phyloP scores from a whole-genome alignment of 2,113 vertebrate genomes.

The Zosterops pallidus region DNA sequence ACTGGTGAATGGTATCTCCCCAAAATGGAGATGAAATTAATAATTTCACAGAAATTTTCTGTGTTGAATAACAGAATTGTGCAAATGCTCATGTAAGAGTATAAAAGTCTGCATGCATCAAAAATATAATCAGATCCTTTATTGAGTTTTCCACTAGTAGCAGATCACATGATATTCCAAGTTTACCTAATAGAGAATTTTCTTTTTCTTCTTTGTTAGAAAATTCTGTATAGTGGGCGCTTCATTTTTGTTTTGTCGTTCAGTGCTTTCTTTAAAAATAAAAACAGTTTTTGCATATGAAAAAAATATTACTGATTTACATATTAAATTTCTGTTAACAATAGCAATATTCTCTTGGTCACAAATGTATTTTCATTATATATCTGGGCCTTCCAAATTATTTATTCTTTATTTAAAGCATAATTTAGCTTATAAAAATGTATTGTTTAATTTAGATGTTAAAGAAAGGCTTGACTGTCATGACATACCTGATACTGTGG shows the following conservation, averaged over 20 bases:
- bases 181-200: background rate
- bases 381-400: background rate
- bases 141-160: background rate
- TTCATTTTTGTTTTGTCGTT: background rate
- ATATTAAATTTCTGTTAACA: background rate
- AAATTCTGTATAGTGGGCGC: background rate
- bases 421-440: background rate
- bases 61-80: background rate
- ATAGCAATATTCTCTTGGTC: background rate
- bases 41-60: background rate
- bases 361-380: background rate
- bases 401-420: background rate
- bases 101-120: rapidly evolving
- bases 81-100: background rate
- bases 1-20: background rate
- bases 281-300: background rate
- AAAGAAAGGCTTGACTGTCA: background rate
- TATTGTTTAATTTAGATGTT: background rate
- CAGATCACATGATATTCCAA: background rate
- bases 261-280: background rate
- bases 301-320: background rate
- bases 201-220: background rate
- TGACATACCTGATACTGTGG: too few relatives aligned
- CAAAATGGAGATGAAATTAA: background rate
- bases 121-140: background rate